Evolutionary conservation across 2,888 invertebrate genomes (phyloP).

Genomic region (Epiperipatus broadwayi): DNA sequence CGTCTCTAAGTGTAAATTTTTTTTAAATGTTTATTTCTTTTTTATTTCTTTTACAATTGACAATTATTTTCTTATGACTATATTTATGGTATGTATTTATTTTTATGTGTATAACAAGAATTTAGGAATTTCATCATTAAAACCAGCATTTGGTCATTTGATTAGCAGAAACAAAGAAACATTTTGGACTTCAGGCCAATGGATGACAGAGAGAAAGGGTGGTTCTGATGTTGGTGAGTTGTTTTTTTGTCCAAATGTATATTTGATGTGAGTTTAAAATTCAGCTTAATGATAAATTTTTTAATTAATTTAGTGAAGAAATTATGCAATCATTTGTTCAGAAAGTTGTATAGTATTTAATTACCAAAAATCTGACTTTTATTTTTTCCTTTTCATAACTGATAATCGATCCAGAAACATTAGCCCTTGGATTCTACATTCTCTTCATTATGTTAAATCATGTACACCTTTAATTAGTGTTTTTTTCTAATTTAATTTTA

Average conservation of each 20-base stretch:
- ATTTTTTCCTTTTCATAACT: no score
- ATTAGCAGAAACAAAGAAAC: constrained; percentile 29
- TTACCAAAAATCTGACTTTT: no score
- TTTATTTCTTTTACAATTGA: not conserved
- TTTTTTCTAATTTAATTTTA: no score
- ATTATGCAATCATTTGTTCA: no score
- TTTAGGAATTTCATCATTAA: no score
- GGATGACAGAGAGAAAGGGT: constrained; percentile 40
- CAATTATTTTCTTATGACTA: not conserved
- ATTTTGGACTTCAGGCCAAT: constrained; percentile 41
- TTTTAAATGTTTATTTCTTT: not conserved
- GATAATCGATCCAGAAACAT: no score
- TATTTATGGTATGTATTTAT: not conserved
- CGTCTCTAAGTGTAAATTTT: not conserved
- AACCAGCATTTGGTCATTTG: constrained; percentile 25
- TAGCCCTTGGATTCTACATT: no score
- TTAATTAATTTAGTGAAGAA: no score
- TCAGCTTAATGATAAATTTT: constrained; percentile 9
- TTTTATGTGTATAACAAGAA: no score
- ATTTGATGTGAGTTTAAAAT: not conserved
- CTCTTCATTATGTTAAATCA: no score
- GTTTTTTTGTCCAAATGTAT: not conserved
- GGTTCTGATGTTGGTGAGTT: constrained; percentile 37
- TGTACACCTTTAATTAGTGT: no score
- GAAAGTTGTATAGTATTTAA: no score